Conservation (phyloP, 2,888 invertebrate species). For the Coenonympha glycerion region DNA sequence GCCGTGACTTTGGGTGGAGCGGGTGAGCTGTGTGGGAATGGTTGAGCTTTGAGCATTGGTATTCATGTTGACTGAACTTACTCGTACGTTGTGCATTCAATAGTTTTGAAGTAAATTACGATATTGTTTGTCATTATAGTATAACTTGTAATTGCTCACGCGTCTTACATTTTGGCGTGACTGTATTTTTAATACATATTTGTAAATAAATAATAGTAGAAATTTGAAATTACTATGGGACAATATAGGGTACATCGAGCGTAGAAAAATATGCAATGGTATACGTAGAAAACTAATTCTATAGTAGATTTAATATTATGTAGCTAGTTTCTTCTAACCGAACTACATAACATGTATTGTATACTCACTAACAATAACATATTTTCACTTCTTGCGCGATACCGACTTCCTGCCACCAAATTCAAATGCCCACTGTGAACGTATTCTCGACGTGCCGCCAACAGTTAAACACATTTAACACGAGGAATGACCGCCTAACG, state of each 20-base stretch:
- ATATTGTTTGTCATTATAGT: conserved; percentile 16
- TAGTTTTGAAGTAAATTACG: conserved; percentile 11
- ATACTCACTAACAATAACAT: conserved; percentile 34
- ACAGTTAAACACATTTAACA: conserved; percentile 58
- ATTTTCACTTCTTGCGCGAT: conserved; percentile 55
- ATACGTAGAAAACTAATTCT: conserved; percentile 7
- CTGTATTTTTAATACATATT: conserved; percentile 21
- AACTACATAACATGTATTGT: conserved; percentile 7
- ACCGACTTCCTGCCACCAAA: conserved; percentile 73
- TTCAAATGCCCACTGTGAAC: conserved; percentile 42
- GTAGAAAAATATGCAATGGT: conserved; percentile 10
- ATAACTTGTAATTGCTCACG: conserved; percentile 61
- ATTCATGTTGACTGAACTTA: conserved; percentile 8
- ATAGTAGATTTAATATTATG: conserved; percentile 12
- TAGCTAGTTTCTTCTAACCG: conserved; percentile 18
- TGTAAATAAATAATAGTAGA: background rate
- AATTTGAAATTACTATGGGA: conserved; percentile 8
- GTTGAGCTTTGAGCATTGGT: conserved; percentile 19
- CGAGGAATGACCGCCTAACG: conserved; percentile 69
- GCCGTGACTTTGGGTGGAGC: conserved; percentile 43
- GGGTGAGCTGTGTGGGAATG: conserved; percentile 37
- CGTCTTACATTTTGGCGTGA: conserved; percentile 72
- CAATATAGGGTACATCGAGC: conserved; percentile 11
- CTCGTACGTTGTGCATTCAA: conserved; percentile 9
- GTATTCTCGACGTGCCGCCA: conserved; percentile 51